Conservation (phyloP, 2,888 invertebrate genomes). For the Mayetiola destructor region DNA sequence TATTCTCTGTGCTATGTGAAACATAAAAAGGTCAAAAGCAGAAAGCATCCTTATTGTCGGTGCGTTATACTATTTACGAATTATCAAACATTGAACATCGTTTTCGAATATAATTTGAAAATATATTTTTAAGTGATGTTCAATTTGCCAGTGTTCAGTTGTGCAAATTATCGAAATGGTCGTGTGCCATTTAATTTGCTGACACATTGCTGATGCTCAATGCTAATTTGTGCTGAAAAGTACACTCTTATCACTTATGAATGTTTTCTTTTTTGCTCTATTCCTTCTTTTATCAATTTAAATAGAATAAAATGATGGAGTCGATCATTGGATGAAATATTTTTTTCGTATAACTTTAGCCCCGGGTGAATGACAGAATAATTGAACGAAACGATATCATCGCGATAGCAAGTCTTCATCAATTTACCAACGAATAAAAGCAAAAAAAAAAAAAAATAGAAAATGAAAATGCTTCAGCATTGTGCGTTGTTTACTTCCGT, state of each 20-base stretch:
- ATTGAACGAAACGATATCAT: constrained; percentile 4
- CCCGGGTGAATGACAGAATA: background rate
- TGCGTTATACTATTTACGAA: too few relatives aligned
- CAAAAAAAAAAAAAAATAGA: background rate
- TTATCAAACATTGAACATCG: too few relatives aligned
- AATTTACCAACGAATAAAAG: background rate
- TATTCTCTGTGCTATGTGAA: too few relatives aligned
- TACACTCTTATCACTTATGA: too few relatives aligned
- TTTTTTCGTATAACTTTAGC: too few relatives aligned
- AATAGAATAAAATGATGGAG: background rate
- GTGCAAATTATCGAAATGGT: too few relatives aligned
- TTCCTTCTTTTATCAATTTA: background rate
- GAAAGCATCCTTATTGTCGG: too few relatives aligned
- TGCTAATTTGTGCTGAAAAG: background rate
- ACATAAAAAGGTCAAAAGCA: too few relatives aligned
- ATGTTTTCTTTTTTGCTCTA: too few relatives aligned
- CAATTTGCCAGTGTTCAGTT: too few relatives aligned
- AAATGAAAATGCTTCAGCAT: background rate
- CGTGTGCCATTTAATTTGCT: background rate
- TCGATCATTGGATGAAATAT: background rate
- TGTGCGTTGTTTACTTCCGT: background rate
- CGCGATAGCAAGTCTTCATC: constrained; percentile 8
- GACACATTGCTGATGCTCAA: constrained; percentile 1
- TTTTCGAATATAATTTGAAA: too few relatives aligned
- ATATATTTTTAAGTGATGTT: too few relatives aligned